Base-by-base conservation (phyloP, 2,113 vertebrate genomes). In the Tenebrosternarchus preto region DNA sequence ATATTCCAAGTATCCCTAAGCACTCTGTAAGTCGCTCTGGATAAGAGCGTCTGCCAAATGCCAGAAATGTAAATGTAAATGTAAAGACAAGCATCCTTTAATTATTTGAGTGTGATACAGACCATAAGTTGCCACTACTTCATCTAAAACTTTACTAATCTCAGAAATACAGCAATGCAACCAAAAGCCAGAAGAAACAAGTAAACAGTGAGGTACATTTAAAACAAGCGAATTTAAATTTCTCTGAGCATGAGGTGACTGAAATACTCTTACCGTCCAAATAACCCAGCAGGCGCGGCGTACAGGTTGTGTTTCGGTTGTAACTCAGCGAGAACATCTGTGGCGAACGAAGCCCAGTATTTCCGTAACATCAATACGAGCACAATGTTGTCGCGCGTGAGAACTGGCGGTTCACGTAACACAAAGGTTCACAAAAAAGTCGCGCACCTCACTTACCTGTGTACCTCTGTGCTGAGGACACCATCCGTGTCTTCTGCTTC, bases 381-480 rank as follows among this genome's bases (percentile, higher is more conserved):
- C 43, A 50, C 43, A 50, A 27, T 63, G 27, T 27, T 16, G 60
- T 20, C 61, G 77, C 22, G 20, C 15, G 68, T 59, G 55, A 22
- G 57, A 50, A 53, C 61, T 19, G 7, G 25, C 19, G 59, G 46
- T 20, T 39, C 72, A 16, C 50, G 29, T 17, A 68, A 20, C 31
- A 68, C 20, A 36, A 36, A 68, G 31, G 36, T n/a, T 31, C 1
- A 3, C 15, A 22, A 68, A 39, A 39, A 39, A 12, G 43, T 50
- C 12, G 43, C 43, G 43, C 31, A 19, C 64, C 20, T 36, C 31
- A 59, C 90, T 89, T 88, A 93, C 92, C 91, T 17, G 81, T 36
- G 29, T 33, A 66, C 70, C 81, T 80, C 86, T 83, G 15, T 76
- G 57, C 77, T 36, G 70, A 22, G 31, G 9, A 43, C 39, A 24